Percentiles rank a stretch among this genome's conserved stretches.
Evolutionary conservation across 2,888 invertebrate genomes (phyloP).

Genomic region (Biston stratarius): DNA sequence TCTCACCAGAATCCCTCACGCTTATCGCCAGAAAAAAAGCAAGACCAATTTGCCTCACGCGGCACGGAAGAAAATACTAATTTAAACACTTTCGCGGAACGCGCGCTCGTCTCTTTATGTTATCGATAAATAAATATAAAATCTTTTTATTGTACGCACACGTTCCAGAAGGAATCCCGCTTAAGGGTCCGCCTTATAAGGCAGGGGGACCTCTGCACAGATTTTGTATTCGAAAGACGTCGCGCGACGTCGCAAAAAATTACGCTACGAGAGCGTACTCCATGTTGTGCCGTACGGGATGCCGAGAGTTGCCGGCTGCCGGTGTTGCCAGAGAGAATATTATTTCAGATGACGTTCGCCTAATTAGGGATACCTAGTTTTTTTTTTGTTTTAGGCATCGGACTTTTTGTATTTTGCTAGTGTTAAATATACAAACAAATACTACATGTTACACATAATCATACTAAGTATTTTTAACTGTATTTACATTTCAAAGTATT

Average conservation of each 20-base stretch:
- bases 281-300: slow-evolving; percentile 68
- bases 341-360: neutral
- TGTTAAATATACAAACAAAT: too few species aligned
- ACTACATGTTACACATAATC: too few species aligned
- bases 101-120: slow-evolving; percentile 60
- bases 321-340: slow-evolving; percentile 23
- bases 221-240: slow-evolving; percentile 73
- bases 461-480: too few species aligned
- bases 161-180: slow-evolving; percentile 78
- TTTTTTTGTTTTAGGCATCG: neutral
- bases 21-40: slow-evolving; percentile 36
- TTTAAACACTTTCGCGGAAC: slow-evolving; percentile 71
- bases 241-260: slow-evolving; percentile 71
- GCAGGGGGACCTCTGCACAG: slow-evolving; percentile 73
- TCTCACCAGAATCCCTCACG: slow-evolving; percentile 28
- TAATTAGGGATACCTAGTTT: neutral
- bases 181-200: slow-evolving; percentile 77
- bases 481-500: too few species aligned
- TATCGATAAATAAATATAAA: slow-evolving; percentile 80
- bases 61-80: slow-evolving; percentile 66
- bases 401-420: too few species aligned
- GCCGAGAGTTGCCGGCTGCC: slow-evolving; percentile 59
- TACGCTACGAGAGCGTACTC: slow-evolving; percentile 78
- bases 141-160: slow-evolving; percentile 77
- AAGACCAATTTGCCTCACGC: slow-evolving; percentile 49